Evolutionary conservation across 2,888 invertebrate species (phyloP).

Genomic region (Busseola fusca): DNA sequence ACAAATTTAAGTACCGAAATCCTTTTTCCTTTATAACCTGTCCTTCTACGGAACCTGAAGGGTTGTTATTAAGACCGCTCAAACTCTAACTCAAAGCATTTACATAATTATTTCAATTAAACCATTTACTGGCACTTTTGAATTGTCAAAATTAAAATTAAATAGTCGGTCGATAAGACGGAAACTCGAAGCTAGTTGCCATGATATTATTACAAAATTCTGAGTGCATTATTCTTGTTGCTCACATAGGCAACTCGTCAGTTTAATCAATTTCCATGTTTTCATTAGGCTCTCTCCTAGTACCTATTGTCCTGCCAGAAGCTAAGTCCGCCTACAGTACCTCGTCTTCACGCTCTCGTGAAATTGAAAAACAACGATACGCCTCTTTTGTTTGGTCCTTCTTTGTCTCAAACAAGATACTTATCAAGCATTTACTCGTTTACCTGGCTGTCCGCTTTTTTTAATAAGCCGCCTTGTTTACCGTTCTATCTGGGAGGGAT

Average conservation of each 20-base stretch:
- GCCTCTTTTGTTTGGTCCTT: slow-evolving; percentile 78
- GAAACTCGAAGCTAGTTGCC: no score
- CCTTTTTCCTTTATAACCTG: not conserved
- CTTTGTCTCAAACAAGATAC: slow-evolving; percentile 86
- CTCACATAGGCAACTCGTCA: not conserved
- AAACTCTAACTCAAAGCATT: no score
- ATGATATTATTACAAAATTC: no score
- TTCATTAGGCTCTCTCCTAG: slow-evolving; percentile 37
- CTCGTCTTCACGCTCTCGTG: slow-evolving; percentile 61
- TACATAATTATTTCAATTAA: no score
- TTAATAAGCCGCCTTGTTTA: slow-evolving; percentile 74
- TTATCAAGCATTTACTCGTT: slow-evolving; percentile 85
- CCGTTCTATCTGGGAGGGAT: slow-evolving; percentile 60
- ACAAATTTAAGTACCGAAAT: not conserved
- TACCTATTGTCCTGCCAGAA: slow-evolving; percentile 41
- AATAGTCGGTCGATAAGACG: no score
- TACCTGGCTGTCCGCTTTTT: slow-evolving; percentile 80
- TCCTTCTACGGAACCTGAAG: not conserved
- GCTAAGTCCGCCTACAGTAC: slow-evolving; percentile 33
- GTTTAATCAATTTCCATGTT: slow-evolving; percentile 37
- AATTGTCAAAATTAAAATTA: no score
- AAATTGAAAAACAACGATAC: slow-evolving; percentile 82
- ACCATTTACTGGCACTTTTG: no score
- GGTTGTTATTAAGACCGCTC: not conserved
- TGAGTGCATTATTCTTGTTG: no score